Evolutionary conservation across 2,888 invertebrate species (phyloP), one percentile per base, ranked within the genome.

Genomic region (Drosophila koepferae): DNA sequence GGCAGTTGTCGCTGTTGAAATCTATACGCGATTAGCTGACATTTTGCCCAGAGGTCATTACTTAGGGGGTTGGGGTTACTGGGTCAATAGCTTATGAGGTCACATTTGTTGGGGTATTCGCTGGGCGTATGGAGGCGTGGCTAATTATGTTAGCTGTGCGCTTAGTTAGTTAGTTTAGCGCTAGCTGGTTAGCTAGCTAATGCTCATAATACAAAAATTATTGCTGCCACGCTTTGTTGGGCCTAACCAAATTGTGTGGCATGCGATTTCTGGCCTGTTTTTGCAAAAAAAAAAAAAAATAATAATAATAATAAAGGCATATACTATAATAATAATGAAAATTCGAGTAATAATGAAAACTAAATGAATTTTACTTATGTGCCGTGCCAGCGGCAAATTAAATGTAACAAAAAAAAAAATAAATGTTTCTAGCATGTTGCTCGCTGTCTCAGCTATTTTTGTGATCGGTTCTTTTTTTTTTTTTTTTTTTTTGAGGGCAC

Each of bases 41-140:
- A 90, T 81, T 86, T 80, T 53, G 73, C 63, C 64, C 63, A 69
- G 84, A 70, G 86, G 86, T 90, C 90, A 81, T 90, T 87, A 89
- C 71, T 90, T 77, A 18, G 40, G 63, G 75, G 77, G 80, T 67
- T 81, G 73, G 83, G 89, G 86, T 89, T 89, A 87, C 83, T 87
- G 74, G 90, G 86, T 87, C 86, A 90, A 83, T 89, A 76, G 90
- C 72, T 90, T 86, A 87, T 82, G 88, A 72, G 90, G 88, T 89
- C 88, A 87, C 79, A 62, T 67, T 74, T 76, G 51, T 38, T 58
- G 59, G 66, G 67, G 2, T 14, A 46, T 6, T 10, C 7, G 40
- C 20, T 3, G 6, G 23, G 20, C 36, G 16, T 18, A 3, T 41
- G 40, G 9, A 9, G 59, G 23, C 36, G 55, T 53, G 46, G 63